Base-by-base conservation (phyloP, 2,888 invertebrate species). In the Lasiommata megera region DNA sequence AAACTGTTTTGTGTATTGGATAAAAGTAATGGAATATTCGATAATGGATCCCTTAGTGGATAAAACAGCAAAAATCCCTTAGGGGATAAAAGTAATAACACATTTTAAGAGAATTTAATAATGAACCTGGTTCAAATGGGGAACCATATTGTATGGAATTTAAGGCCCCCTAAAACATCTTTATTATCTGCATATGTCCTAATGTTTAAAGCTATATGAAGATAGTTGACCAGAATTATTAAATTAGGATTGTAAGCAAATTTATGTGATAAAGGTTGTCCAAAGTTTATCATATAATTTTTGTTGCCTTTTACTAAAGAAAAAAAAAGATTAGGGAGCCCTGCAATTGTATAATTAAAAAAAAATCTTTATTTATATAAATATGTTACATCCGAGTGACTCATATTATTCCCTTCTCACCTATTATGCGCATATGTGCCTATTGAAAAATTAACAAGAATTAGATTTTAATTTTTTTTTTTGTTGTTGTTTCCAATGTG, bases 391-490 rank as follows among this genome's bases (percentile, higher is more conserved):
- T 77, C 79, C 80, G 72, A 81, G 80, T 70, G 77, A 81, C 77
- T 69, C 65, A 66, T 74, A 71, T n/a, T 84, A 82, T 84, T 86
- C 86, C 82, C 79, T 85, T 84, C 79, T 83, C 82, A 79, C 77
- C 72, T 78, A 72, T 78, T 71, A 76, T 62, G 79, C 74, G 80
- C 79, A 69, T 73, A 78, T 77, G 86, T 87, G 88, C 85, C 88
- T 88, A 80, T 79, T 73, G 14, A 55, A 76, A 80, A 82, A 69
- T 71, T 77, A 80, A 81, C 72, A 68, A 77, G 75, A 73, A 77
- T 76, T 82, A 81, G 80, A 77, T 76, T 73, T 72, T 74, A 72
- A 77, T 11, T 16, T 9, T 16, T n/a, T 46, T 31, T 77, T 76
- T 80, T 76, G 34, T 79, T 79, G 72, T 79, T 71, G 72, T 72